Conservation (phyloP, 1,140 invertebrate genomes). For the Drosophila dunni region DNA sequence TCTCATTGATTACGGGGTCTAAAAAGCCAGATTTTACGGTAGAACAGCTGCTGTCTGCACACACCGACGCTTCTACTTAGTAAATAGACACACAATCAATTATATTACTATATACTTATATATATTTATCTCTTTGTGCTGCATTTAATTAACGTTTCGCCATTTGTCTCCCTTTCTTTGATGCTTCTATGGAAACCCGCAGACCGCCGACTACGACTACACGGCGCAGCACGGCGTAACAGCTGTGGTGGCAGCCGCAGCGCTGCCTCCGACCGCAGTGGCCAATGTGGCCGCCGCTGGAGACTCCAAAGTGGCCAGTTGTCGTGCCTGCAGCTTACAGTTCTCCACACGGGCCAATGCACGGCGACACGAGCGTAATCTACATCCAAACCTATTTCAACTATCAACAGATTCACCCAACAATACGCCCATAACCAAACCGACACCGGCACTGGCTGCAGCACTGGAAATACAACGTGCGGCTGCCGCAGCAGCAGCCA, state of each 20-base stretch:
- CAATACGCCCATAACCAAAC: slow-evolving; percentile 75
- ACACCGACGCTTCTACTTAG: no score
- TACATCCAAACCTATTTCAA: slow-evolving; percentile 83
- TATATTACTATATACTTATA: no score
- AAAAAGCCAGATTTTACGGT: no score
- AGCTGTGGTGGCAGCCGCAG: slow-evolving; percentile 57
- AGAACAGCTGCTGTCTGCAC: no score
- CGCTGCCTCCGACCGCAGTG: slow-evolving; percentile 62
- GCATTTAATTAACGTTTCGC: slow-evolving; percentile 4
- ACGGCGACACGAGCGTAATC: slow-evolving; percentile 81
- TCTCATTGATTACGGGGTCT: no score
- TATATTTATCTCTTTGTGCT: no score
- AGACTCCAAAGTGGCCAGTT: slow-evolving; percentile 77
- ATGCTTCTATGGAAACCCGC: background rate
- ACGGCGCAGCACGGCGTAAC: slow-evolving; percentile 68
- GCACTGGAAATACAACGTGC: slow-evolving; percentile 75
- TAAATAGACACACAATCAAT: no score
- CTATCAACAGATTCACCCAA: slow-evolving; percentile 74
- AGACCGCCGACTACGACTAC: slow-evolving; percentile 74
- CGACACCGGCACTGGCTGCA: slow-evolving; percentile 73
- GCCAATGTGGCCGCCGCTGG: slow-evolving; percentile 70
- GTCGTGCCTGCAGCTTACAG: slow-evolving; percentile 80
- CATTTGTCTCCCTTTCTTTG: slow-evolving; percentile 6
- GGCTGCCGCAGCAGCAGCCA: slow-evolving; percentile 67
- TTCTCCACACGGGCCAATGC: slow-evolving; percentile 84